Evolutionary conservation across 2,113 vertebrate species (phyloP).

Genomic region (Boleophthalmus pectinirostris): DNA sequence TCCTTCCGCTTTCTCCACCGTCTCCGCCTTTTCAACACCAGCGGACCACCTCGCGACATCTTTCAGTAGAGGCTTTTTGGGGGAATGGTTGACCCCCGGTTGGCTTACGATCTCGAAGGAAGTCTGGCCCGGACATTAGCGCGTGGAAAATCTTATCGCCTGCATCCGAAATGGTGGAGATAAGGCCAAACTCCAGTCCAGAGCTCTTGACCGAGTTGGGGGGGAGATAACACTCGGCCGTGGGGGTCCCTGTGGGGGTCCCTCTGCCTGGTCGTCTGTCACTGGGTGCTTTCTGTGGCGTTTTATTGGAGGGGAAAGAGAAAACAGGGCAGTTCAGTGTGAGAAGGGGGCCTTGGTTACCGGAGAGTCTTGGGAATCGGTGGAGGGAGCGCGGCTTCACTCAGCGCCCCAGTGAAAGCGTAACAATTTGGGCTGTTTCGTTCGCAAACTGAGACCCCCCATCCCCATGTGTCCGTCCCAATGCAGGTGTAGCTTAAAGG

Average conservation of each 20-base stretch:
- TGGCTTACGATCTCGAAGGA: conserved; percentile 56
- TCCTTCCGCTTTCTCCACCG: conserved; percentile 70
- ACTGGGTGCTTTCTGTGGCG: conserved; percentile 43
- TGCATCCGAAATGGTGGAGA: conserved; percentile 80
- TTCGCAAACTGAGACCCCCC: conserved; percentile 75
- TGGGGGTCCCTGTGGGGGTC: conserved; percentile 69
- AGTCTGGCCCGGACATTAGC: conserved; percentile 50
- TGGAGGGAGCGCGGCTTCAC: conserved; percentile 78
- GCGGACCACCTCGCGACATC: conserved; percentile 76
- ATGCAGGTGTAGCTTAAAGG: conserved; percentile 55
- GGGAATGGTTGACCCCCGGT: conserved; percentile 67
- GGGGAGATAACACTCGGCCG: conserved; percentile 74
- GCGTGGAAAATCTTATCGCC: conserved; percentile 73
- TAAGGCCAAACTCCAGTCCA: conserved; percentile 71
- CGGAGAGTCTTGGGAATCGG: conserved; percentile 86
- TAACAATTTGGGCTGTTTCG: conserved; percentile 80
- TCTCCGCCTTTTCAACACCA: conserved; percentile 52
- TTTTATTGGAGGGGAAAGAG: conserved; percentile 81
- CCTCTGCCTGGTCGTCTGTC: conserved; percentile 48
- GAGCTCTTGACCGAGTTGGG: conserved; percentile 66
- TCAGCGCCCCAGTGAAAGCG: conserved; percentile 84
- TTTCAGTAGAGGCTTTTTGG: conserved; percentile 74
- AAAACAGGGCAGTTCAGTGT: conserved; percentile 82
- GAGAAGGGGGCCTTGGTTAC: conserved; percentile 82
- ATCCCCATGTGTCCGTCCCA: conserved; percentile 46